Evolutionary conservation across 1,140 invertebrate species (phyloP), one percentile per base, ranked within the genome.

Genomic region (Cherax destructor): DNA sequence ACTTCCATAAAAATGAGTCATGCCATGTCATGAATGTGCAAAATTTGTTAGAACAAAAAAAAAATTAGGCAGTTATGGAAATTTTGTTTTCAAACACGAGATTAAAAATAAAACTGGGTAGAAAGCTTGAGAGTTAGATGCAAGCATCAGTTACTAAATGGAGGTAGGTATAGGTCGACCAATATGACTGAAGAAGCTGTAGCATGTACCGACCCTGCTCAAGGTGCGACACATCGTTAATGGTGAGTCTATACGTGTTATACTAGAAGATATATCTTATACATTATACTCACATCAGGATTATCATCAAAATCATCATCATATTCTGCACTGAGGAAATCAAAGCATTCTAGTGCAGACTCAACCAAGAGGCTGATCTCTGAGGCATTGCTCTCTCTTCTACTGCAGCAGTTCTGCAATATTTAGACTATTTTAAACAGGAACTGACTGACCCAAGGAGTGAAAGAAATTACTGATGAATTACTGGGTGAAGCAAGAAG

Each of bases 261-360:
- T 83, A 83, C 52, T 69, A 30, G 6, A 74, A 69, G 47, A 56
- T 83, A 47, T 6, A 83, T 83, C 59, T 65, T 65, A 69, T 24
- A 69, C 30, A 41, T 83, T 69, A 83, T 88, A 81, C 86, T 92
- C 78, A 92, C 92, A 59, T 89, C 77, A 59, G 92, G 83, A 87
- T 79, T 50, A 86, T 74, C 83, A 86, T 76, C 74, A 86, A 50
- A 65, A 92, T 94, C 94, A 87, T 94, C 94, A 80, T 94, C 94
- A 79, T 94, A 94, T 86, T 95, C 95, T 41, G 94, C 94, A 93
- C 95, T 95, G 24, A 96, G 94, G 93, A 96, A 96, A 93, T 96
- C 95, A 93, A 96, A 96, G 88, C 95, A 95, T 91, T 94, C 95
- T 47, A 96, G 93, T 47, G 95, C 95, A 93, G 94, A 95, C 93